Evolutionary conservation across 2,797 vertebrate genomes (phyloP).

Genomic region (Diplodus puntazzo): DNA sequence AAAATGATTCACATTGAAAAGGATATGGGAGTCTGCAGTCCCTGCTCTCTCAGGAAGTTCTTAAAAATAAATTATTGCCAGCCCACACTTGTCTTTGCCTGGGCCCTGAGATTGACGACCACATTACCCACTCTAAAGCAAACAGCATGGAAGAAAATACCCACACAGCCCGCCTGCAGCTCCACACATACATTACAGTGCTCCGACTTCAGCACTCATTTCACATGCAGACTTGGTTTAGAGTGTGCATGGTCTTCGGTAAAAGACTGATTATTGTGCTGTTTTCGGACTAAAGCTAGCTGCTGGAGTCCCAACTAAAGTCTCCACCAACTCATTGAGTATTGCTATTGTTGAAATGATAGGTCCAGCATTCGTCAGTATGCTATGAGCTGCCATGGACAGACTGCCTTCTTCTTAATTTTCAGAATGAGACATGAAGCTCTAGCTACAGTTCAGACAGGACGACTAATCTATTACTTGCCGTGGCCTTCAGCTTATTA

Average conservation of each 20-base stretch:
- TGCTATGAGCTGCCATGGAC: constrained; percentile 31
- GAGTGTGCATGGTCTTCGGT: constrained; percentile 8
- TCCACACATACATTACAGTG: constrained; percentile 27
- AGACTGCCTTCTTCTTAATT: constrained; percentile 49
- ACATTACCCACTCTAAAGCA: constrained; percentile 52
- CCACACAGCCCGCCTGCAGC: constrained; percentile 25
- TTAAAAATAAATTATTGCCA: constrained; percentile 43
- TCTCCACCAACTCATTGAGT: constrained; percentile 23
- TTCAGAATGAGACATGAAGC: constrained; percentile 20
- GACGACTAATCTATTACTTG: too few species aligned
- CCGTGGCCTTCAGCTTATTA: too few species aligned
- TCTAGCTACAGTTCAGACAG: too few species aligned
- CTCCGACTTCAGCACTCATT: constrained; percentile 29
- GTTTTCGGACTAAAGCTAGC: constrained; percentile 36
- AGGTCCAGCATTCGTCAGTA: constrained; percentile 51
- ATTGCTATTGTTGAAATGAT: constrained; percentile 35
- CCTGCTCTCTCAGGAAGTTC: constrained; percentile 32
- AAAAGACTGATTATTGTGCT: constrained; percentile 53
- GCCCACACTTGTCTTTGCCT: constrained; percentile 34
- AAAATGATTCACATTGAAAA: constrained; percentile 36
- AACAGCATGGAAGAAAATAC: constrained; percentile 29
- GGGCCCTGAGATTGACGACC: constrained; percentile 47
- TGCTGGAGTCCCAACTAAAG: constrained; percentile 52
- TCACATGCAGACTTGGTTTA: constrained; percentile 30
- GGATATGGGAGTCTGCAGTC: constrained; percentile 15